A percentile compares a stretch with the other conserved stretches of the same genome.
These are phyloP conservation scores for Oxyura jamaicensis DNA, from an alignment of 2,113 vertebrate genomes.

Conservation along the genomic window DNA sequence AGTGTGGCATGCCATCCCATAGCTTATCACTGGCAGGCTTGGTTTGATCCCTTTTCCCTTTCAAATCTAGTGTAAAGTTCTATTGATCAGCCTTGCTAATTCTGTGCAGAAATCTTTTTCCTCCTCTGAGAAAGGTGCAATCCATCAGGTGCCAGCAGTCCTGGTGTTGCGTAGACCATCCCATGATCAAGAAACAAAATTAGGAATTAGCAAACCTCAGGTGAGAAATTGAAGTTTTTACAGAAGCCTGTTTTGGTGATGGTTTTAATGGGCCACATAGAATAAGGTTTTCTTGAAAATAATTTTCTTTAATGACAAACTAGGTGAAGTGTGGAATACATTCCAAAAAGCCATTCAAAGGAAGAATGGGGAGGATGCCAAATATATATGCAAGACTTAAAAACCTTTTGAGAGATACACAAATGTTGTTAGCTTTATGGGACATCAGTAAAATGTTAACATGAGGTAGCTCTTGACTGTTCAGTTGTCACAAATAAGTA, in stretches of 20 bases:
- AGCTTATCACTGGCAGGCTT: too few species aligned
- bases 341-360: neutral
- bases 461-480: neutral
- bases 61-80: too few species aligned
- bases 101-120: too few species aligned
- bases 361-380: neutral
- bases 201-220: neutral
- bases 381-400: neutral
- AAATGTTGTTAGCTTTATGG: neutral
- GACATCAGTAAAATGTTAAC: neutral
- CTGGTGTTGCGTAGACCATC: too few species aligned
- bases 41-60: too few species aligned
- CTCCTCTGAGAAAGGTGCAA: too few species aligned
- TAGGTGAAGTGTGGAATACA: neutral
- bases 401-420: neutral
- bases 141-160: too few species aligned
- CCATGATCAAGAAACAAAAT: neutral
- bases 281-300: neutral
- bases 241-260: neutral
- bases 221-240: neutral
- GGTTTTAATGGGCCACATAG: neutral
- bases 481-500: neutral
- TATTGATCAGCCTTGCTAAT: too few species aligned
- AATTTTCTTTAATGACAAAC: neutral
- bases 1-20: too few species aligned